Evolutionary conservation across 1,140 invertebrate species (phyloP).

Genomic region (Leptoteleia sp.): DNA sequence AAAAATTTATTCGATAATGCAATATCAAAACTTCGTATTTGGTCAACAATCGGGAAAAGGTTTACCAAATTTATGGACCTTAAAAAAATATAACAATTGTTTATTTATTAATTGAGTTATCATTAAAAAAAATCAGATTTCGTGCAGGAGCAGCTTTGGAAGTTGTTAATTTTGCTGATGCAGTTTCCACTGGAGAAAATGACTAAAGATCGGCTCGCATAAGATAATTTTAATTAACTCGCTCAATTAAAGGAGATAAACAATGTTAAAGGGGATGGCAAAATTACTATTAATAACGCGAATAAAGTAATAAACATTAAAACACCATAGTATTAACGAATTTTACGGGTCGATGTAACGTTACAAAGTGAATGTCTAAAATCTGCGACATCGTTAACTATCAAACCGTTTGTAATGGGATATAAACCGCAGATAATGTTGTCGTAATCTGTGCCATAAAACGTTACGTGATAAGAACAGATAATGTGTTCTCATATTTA

Average conservation of each 20-base stretch:
- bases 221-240: conserved; percentile 12
- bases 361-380: conserved; percentile 36
- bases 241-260: conserved; percentile 4
- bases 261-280: conserved; percentile 6
- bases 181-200: background rate
- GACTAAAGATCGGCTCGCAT: background rate
- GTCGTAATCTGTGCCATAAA: conserved; percentile 66
- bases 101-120: too few species aligned
- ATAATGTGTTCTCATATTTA: conserved; percentile 62
- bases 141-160: too few species aligned
- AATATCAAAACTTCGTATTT: background rate
- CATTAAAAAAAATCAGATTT: too few species aligned
- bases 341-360: conserved; percentile 43
- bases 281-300: conserved; percentile 31
- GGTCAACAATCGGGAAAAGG: background rate
- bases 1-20: too few species aligned
- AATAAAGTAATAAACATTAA: conserved; percentile 42
- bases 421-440: conserved; percentile 65
- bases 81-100: too few species aligned
- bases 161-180: background rate
- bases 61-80: background rate
- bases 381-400: conserved; percentile 63
- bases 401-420: conserved; percentile 58
- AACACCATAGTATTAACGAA: conserved; percentile 18
- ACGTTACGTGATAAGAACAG: conserved; percentile 60